Evolutionary conservation across 2,888 invertebrate genomes (phyloP).

Genomic region (Pantelozetes paolii): DNA sequence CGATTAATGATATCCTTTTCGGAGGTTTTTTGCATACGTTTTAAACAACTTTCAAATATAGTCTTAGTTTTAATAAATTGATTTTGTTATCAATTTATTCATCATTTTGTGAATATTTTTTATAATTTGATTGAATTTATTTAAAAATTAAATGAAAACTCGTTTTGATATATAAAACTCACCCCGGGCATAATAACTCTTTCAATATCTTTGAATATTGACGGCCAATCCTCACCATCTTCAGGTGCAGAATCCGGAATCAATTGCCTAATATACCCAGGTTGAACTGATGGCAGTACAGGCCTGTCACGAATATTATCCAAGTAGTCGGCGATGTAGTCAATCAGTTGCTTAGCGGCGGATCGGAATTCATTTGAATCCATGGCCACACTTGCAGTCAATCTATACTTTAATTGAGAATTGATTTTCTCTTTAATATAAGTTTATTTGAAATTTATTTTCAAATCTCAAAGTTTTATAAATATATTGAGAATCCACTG

Average conservation of each 20-base stretch:
- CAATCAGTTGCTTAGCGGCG: conserved; percentile 57
- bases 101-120: not conserved
- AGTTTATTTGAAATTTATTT: too few species aligned
- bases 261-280: conserved; percentile 77
- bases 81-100: too few species aligned
- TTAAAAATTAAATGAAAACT: not conserved
- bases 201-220: conserved; percentile 81
- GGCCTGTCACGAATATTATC: conserved; percentile 64
- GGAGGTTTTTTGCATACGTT: not conserved
- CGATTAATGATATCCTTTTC: conserved; percentile 33
- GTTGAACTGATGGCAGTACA: conserved; percentile 80
- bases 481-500: too few species aligned
- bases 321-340: conserved; percentile 84
- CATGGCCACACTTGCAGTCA: conserved; percentile 39
- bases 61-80: too few species aligned
- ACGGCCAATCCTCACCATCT: conserved; percentile 75
- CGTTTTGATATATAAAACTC: conserved; percentile 45
- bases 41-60: too few species aligned
- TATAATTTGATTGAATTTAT: not conserved
- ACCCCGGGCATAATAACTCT: conserved; percentile 84
- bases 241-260: conserved; percentile 80
- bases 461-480: too few species aligned
- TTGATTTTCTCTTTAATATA: not conserved
- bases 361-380: conserved; percentile 45
- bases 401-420: not conserved